Evolutionary conservation across 1,140 invertebrate genomes (phyloP).

Genomic region (Zophobas atratus): DNA sequence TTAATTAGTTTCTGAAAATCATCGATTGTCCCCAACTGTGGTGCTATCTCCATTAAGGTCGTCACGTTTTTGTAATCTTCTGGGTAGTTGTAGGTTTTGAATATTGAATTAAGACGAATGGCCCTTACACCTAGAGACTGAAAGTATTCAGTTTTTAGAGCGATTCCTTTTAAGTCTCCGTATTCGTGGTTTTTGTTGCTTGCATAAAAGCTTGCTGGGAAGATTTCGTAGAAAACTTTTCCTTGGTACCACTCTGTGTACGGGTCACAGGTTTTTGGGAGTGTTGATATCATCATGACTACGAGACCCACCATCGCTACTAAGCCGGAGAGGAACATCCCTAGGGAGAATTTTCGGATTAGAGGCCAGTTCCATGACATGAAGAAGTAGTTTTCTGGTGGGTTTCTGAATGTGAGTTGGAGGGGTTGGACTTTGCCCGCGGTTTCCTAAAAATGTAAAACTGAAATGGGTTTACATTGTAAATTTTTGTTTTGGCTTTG

Average conservation of each 20-base stretch:
- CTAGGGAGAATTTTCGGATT: constrained; percentile 81
- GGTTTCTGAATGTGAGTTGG: constrained; percentile 73
- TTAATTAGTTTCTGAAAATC: constrained; percentile 77
- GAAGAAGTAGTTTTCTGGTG: constrained; percentile 76
- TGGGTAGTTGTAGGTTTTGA: constrained; percentile 78
- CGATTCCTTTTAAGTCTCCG: constrained; percentile 82
- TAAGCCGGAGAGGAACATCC: constrained; percentile 78
- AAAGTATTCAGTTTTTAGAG: constrained; percentile 78
- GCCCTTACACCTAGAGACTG: constrained; percentile 76
- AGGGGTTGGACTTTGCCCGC: constrained; percentile 66
- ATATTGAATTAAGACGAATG: constrained; percentile 84
- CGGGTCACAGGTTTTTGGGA: constrained; percentile 81
- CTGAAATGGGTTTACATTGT: too few relatives aligned
- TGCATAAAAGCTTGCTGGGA: constrained; percentile 86
- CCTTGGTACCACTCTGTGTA: constrained; percentile 84
- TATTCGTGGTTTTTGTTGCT: constrained; percentile 79
- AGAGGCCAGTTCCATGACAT: constrained; percentile 87
- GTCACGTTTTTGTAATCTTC: constrained; percentile 78
- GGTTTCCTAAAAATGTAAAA: constrained; percentile 58
- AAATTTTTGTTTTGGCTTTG: too few relatives aligned
- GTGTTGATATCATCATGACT: constrained; percentile 77
- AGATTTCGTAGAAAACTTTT: constrained; percentile 86
- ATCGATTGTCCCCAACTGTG: constrained; percentile 74
- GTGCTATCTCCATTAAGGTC: constrained; percentile 75
- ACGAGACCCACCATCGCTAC: constrained; percentile 80